These are phyloP conservation scores for Hyposoter didymator DNA, from an alignment of 2,888 invertebrate species.

Conservation along the genomic window DNA sequence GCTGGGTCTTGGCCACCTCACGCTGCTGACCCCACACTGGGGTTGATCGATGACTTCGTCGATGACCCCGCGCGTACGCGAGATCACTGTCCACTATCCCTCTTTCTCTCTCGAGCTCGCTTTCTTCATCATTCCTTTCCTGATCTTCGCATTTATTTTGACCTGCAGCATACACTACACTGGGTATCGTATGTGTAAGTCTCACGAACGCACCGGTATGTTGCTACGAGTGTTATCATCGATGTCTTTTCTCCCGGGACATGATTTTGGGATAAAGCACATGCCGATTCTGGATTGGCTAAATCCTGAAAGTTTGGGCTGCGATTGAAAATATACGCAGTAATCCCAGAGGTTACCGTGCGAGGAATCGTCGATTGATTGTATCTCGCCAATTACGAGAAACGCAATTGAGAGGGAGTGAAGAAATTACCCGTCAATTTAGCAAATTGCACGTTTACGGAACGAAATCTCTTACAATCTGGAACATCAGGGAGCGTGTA, in stretches of 20 bases:
- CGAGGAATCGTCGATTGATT: constrained; percentile 73
- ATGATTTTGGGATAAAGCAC: constrained; percentile 29
- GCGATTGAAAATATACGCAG: constrained; percentile 9
- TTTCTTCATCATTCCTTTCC: constrained; percentile 18
- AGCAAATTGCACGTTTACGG: constrained; percentile 79
- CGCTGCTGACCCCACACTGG: constrained; percentile 76
- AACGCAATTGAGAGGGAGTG: constrained; percentile 67
- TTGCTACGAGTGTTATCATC: constrained; percentile 4
- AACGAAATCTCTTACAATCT: constrained; percentile 80
- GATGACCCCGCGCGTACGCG: constrained; percentile 75
- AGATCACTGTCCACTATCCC: constrained; percentile 69
- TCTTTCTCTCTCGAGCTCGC: not conserved
- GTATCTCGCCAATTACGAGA: constrained; percentile 78
- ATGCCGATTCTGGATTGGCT: constrained; percentile 17
- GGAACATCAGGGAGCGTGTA: constrained; percentile 67
- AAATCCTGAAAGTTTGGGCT: constrained; percentile 26
- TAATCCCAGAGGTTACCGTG: constrained; percentile 19
- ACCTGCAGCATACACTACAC: constrained; percentile 48
- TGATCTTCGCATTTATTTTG: constrained; percentile 64
- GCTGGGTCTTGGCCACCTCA: constrained; percentile 73
- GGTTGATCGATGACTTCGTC: constrained; percentile 81
- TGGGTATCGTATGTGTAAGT: not conserved
- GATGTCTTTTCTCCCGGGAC: not conserved
- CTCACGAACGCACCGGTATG: constrained; percentile 47
- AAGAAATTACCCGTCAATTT: constrained; percentile 81